These are phyloP conservation scores for Ranitomeya variabilis DNA, from an alignment of 2,113 vertebrate species.

Conservation along the genomic window DNA sequence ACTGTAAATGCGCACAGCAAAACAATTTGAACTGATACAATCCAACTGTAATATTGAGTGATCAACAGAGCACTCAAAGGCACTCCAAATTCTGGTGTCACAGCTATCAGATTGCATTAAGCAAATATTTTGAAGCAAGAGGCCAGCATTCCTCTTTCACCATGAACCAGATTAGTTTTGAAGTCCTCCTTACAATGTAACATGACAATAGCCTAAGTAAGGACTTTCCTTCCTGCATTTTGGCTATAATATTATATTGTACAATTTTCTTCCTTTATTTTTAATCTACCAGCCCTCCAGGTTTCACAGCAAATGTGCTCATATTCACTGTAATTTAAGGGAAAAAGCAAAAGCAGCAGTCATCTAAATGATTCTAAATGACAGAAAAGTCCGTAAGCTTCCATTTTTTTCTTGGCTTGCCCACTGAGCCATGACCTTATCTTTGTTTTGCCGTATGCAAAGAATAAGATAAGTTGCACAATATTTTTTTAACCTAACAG, in stretches of 20 bases:
- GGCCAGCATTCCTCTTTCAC: no score
- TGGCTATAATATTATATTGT: neutral
- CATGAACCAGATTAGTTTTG: neutral
- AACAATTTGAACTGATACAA: no score
- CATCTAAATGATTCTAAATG: neutral
- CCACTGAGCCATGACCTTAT: slow-evolving; percentile 35
- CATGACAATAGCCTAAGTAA: neutral
- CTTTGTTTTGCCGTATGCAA: neutral
- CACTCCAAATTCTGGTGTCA: no score
- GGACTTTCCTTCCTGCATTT: neutral
- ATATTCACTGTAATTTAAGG: neutral
- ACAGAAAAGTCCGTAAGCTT: neutral
- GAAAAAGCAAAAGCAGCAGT: neutral
- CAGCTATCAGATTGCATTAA: no score
- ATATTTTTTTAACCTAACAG: slow-evolving; percentile 34
- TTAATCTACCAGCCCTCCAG: neutral
- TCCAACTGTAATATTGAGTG: no score
- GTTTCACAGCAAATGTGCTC: neutral
- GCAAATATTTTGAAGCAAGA: no score
- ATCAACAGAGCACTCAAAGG: no score
- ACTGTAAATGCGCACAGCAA: no score
- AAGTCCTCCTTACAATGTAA: neutral
- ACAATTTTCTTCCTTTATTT: neutral
- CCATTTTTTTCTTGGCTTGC: slow-evolving; percentile 23
- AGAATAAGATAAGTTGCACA: neutral